Conservation (phyloP, 2,888 invertebrate genomes). For the Malacosoma neustria region DNA sequence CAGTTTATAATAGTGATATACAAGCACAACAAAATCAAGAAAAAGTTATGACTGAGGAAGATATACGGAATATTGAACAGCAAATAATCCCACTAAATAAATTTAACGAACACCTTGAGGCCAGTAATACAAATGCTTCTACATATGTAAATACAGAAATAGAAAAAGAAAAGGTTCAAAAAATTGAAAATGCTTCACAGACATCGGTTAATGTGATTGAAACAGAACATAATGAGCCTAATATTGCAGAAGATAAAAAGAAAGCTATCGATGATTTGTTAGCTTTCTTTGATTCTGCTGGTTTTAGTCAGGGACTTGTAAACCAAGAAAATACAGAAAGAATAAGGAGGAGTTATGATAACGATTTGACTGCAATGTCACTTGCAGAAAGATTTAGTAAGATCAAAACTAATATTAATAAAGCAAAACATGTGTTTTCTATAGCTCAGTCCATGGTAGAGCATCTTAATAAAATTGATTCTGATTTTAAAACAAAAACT, state of each 20-base stretch:
- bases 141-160: slow-evolving; percentile 9
- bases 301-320: slow-evolving; percentile 22
- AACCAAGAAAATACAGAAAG: slow-evolving; percentile 19
- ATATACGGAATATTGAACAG: slow-evolving; percentile 46
- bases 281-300: slow-evolving; percentile 50
- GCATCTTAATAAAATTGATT: slow-evolving; percentile 46
- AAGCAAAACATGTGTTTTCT: slow-evolving; percentile 36
- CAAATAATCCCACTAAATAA: slow-evolving; percentile 50
- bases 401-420: slow-evolving; percentile 36
- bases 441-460: slow-evolving; percentile 42
- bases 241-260: slow-evolving; percentile 38
- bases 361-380: slow-evolving; percentile 35
- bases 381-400: slow-evolving; percentile 36
- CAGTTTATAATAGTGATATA: slow-evolving; percentile 34
- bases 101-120: slow-evolving; percentile 17
- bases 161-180: slow-evolving; percentile 21
- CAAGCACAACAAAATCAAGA: slow-evolving; percentile 34
- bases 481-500: slow-evolving; percentile 32
- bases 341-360: slow-evolving; percentile 39
- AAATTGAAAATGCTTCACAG: slow-evolving; percentile 14
- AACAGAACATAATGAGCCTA: slow-evolving; percentile 9
- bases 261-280: slow-evolving; percentile 59
- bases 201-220: slow-evolving; percentile 15
- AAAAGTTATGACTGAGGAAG: slow-evolving; percentile 36
- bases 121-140: slow-evolving; percentile 6